These are phyloP conservation scores for Carassius auratus DNA, from an alignment of 2,113 vertebrate species.

Conservation along the genomic window DNA sequence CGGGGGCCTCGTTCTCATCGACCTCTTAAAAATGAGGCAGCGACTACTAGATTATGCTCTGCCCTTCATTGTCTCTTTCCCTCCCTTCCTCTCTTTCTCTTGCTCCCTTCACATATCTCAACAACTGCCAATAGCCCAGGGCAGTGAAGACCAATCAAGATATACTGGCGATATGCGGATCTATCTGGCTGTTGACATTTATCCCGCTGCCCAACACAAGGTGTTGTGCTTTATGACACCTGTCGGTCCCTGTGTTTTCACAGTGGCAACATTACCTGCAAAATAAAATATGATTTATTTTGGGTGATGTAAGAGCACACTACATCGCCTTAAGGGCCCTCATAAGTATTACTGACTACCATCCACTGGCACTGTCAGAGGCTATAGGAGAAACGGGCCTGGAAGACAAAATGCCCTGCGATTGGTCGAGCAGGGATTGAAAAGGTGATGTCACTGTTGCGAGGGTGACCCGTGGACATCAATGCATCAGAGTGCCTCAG, in stretches of 20 bases:
- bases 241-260: constrained; percentile 27
- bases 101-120: constrained; percentile 26
- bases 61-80: constrained; percentile 30
- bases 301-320: constrained; percentile 19
- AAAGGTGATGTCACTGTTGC: constrained; percentile 10
- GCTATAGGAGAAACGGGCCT: background rate
- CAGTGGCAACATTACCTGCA: constrained; percentile 31
- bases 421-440: constrained; percentile 2
- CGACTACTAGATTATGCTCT: constrained; percentile 30
- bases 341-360: constrained; percentile 22
- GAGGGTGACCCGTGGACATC: background rate
- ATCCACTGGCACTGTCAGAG: background rate
- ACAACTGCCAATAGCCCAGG: background rate
- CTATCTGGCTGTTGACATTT: constrained; percentile 50
- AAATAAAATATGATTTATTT: constrained; percentile 47
- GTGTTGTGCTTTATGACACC: constrained; percentile 41
- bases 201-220: constrained; percentile 24
- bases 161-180: constrained; percentile 39
- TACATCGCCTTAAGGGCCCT: constrained; percentile 41
- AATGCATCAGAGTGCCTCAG: background rate
- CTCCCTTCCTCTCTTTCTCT: constrained; percentile 13
- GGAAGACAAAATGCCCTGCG: constrained; percentile 1
- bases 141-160: constrained; percentile 49
- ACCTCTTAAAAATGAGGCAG: constrained; percentile 51
- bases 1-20: constrained; percentile 48